These are phyloP conservation scores for Crambe crambe DNA, from an alignment of 37 sponge, comb jelly and placozoan genomes.

Conservation along the genomic window DNA sequence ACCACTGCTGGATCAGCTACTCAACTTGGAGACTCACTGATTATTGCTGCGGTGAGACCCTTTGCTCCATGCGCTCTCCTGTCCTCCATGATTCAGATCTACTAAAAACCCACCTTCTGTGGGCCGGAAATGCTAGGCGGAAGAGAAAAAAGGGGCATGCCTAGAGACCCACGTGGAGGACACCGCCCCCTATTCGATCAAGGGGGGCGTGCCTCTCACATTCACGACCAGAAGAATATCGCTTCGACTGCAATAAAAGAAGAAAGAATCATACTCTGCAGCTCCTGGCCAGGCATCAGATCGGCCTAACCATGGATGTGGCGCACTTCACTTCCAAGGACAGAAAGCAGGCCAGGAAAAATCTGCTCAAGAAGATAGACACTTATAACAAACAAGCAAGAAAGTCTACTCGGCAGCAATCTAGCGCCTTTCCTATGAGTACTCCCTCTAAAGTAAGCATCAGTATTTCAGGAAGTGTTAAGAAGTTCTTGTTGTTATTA, in stretches of 20 bases:
- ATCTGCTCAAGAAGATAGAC: conserved; percentile 61
- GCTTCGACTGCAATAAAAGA: no score
- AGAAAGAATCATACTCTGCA: no score
- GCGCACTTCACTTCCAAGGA: conserved; percentile 60
- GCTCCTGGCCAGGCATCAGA: no score
- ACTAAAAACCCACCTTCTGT: background rate
- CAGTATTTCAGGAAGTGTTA: background rate
- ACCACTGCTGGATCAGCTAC: background rate
- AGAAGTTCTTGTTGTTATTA: background rate
- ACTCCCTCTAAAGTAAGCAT: conserved; percentile 30
- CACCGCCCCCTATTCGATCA: background rate
- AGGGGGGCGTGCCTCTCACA: background rate
- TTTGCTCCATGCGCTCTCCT: background rate
- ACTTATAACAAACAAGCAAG: conserved; percentile 54
- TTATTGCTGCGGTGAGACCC: background rate
- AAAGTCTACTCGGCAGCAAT: conserved; percentile 23
- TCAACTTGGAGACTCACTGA: background rate
- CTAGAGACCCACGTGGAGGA: background rate
- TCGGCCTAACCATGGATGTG: conserved; percentile 49
- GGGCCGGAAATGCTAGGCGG: no score
- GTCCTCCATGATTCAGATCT: background rate
- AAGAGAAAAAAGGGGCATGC: background rate
- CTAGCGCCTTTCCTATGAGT: conserved; percentile 44
- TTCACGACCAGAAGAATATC: no score
- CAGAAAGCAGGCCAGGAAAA: conserved; percentile 42